Conservation (phyloP, 1,140 invertebrate species). For the Heterodera schachtii region DNA sequence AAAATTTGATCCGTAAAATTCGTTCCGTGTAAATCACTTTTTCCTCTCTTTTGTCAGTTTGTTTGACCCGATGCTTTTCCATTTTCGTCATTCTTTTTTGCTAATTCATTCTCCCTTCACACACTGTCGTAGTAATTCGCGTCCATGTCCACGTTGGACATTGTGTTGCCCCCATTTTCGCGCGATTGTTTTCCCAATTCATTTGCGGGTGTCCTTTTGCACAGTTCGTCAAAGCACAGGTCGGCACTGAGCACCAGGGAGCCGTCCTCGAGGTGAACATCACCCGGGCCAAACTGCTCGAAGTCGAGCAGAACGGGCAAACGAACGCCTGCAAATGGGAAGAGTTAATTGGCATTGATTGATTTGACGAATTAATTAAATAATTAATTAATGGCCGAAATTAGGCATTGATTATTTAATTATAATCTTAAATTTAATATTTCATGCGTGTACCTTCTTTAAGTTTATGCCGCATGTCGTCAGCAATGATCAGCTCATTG, state of each 20-base stretch:
- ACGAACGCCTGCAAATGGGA: slow-evolving; percentile 52
- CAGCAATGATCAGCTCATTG: slow-evolving; percentile 64
- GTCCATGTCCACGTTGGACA: slow-evolving; percentile 49
- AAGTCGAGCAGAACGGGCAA: slow-evolving; percentile 63
- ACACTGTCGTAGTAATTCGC: slow-evolving; percentile 51
- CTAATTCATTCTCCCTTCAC: neutral
- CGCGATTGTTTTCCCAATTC: neutral
- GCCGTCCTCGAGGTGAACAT: slow-evolving; percentile 57
- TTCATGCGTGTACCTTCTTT: slow-evolving; percentile 55
- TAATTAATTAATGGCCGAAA: no score
- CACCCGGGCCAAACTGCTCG: slow-evolving; percentile 48
- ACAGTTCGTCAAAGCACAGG: slow-evolving; percentile 54
- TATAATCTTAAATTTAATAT: neutral
- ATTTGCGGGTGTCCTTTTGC: slow-evolving; percentile 32
- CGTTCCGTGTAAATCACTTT: neutral
- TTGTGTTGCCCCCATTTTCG: slow-evolving; percentile 5
- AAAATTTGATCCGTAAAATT: no score
- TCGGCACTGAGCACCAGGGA: slow-evolving; percentile 48
- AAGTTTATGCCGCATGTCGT: slow-evolving; percentile 62
- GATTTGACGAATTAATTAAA: no score
- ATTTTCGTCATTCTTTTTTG: neutral
- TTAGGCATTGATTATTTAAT: no score
- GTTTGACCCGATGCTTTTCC: neutral
- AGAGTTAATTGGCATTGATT: neutral
- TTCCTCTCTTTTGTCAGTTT: neutral